Conservation (phyloP, 1,140 invertebrate genomes). For the Babylonia areolata region DNA sequence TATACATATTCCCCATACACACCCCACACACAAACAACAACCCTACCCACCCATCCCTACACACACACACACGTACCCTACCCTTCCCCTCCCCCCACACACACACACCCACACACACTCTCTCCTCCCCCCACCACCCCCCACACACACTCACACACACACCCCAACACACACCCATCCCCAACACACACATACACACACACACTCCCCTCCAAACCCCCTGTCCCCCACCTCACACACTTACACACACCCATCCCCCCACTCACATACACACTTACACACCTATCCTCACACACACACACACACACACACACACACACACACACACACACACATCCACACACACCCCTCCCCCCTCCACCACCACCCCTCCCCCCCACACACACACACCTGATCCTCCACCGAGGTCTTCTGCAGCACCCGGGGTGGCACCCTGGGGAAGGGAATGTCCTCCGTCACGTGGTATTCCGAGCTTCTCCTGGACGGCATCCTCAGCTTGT, state of each 20-base stretch:
- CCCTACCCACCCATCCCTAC: not conserved
- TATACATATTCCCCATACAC: too few relatives aligned
- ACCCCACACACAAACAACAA: too few relatives aligned
- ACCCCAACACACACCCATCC: not conserved
- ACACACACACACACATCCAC: not conserved
- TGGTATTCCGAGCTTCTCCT: constrained; percentile 45
- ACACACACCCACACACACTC: too few relatives aligned
- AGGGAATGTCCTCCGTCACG: constrained; percentile 60
- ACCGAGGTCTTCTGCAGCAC: constrained; percentile 40
- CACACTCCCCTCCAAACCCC: too few relatives aligned
- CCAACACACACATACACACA: not conserved
- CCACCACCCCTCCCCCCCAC: too few relatives aligned
- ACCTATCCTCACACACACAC: not conserved
- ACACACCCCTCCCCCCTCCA: not conserved
- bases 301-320: not conserved
- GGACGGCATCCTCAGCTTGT: constrained; percentile 60
- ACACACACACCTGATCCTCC: not conserved
- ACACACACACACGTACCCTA: not conserved
- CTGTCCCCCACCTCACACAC: too few relatives aligned
- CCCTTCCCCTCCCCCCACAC: too few relatives aligned
- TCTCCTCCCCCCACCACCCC: too few relatives aligned
- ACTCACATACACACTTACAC: not conserved
- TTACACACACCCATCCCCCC: not conserved
- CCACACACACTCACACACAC: constrained; percentile 6
- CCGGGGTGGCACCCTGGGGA: constrained; percentile 63